Base-by-base conservation (phyloP, 1,140 invertebrate species). In the Cephus cinctus region DNA sequence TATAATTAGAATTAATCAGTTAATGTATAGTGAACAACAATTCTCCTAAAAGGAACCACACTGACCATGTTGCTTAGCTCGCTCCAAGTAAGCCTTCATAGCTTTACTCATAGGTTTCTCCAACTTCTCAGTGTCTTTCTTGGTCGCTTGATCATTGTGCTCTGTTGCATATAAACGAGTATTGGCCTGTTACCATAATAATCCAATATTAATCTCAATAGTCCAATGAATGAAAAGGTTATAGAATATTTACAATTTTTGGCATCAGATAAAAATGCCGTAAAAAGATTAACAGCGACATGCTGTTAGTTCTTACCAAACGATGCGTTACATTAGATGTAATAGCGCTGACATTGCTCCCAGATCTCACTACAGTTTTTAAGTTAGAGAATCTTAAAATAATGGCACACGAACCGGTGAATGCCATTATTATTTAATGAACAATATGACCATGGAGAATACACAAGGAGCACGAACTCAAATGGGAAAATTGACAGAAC, bases 51-150 rank as follows among this genome's bases (percentile, higher is more conserved):
- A 50, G 16, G 15, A 12, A 46, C 43, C 42, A 12, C 41, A 65
- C 62, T 65, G 72, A 86, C 84, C 86, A 69, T 95, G 84, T 59
- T 86, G 83, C 69, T 79, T 79, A 16, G 91, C 87, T 65, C 90
- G 75, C 70, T 93, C 84, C 40, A 96, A 76, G 69, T 96, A 97
- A 1, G 87, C 82, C 72, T 81, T 82, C 92, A 96, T 96, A 23
- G 91, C 89, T 76, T 89, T 91, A 67, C 86, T 94, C 3, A 86
- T 78, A 65, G 82, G 84, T 59, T 84, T 59, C n/a, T n/a, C 25
- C 6, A 8, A 6, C n/a, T 27, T 6, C 25, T 27, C 6, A 8
- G n/a, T n/a, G n/a, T 8, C 6, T 8, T 27, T 27, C 25, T 27
- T 27, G 6, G 25, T 27, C 25, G n/a, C n/a, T 27, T 27, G 25